A percentile compares a stretch with the other conserved stretches of the same genome.
These are phyloP conservation scores for Bruchidius siliquastri DNA, from an alignment of 2,888 invertebrate species.

Conservation along the genomic window DNA sequence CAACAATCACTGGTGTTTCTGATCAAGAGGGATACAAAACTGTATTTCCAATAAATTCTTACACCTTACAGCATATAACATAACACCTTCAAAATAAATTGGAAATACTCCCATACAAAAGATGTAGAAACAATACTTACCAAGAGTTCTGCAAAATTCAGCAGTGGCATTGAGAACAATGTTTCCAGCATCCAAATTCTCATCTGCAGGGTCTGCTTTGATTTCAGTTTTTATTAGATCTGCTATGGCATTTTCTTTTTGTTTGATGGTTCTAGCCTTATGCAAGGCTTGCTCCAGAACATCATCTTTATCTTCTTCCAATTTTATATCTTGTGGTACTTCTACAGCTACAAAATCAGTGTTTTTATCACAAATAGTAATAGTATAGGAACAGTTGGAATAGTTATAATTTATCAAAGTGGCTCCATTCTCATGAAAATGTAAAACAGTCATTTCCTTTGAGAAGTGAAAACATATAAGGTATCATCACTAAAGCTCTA, in stretches of 20 bases:
- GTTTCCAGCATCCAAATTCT: slow-evolving; percentile 44
- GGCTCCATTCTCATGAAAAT: too few relatives aligned
- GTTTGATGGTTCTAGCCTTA: slow-evolving; percentile 56
- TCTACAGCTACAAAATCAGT: slow-evolving; percentile 39
- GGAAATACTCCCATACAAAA: too few relatives aligned
- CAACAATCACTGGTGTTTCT: too few relatives aligned
- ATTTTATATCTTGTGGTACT: slow-evolving; percentile 47
- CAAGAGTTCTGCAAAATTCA: slow-evolving; percentile 90
- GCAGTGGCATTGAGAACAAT: slow-evolving; percentile 91
- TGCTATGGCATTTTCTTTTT: slow-evolving; percentile 45
- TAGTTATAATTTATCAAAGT: too few relatives aligned
- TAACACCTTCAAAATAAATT: too few relatives aligned
- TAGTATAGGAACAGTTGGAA: too few relatives aligned
- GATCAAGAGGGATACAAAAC: too few relatives aligned
- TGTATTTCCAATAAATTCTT: too few relatives aligned
- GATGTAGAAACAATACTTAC: slow-evolving; percentile 18
- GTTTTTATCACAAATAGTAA: neutral
- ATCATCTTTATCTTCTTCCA: slow-evolving; percentile 56
- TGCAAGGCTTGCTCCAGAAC: slow-evolving; percentile 53
- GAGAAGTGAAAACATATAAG: too few relatives aligned
- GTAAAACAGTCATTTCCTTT: too few relatives aligned
- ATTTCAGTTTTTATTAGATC: slow-evolving; percentile 37
- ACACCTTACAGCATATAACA: too few relatives aligned
- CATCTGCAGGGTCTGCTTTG: slow-evolving; percentile 40
- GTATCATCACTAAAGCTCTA: too few relatives aligned